Evolutionary conservation across 2,888 invertebrate species (phyloP).

Genomic region (Clunio marinus): DNA sequence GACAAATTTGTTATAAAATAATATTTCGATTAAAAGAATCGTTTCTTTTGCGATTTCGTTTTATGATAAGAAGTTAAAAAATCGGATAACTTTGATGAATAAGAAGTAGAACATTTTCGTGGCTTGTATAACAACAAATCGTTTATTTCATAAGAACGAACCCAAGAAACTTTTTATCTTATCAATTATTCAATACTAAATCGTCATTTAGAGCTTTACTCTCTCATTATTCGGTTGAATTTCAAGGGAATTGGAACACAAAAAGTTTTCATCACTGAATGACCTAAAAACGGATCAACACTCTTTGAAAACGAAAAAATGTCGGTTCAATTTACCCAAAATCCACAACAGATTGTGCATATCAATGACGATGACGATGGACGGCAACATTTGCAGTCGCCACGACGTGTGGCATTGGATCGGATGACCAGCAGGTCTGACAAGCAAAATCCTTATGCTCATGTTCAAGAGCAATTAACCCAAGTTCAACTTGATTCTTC

Average conservation of each 20-base stretch:
- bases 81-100: too few relatives aligned
- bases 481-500: slow-evolving; percentile 30
- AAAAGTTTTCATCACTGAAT: not conserved
- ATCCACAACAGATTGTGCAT: slow-evolving; percentile 28
- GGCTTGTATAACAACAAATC: not conserved
- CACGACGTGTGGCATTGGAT: slow-evolving; percentile 23
- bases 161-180: slow-evolving; percentile 12
- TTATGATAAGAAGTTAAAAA: not conserved
- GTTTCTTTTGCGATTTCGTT: not conserved
- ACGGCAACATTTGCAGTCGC: slow-evolving; percentile 14
- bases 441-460: slow-evolving; percentile 14
- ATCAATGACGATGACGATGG: slow-evolving; percentile 21
- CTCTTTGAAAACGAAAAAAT: slow-evolving; percentile 4
- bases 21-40: not conserved
- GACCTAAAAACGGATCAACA: not conserved
- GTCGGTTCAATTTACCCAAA: slow-evolving; percentile 25
- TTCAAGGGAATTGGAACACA: not conserved
- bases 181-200: slow-evolving; percentile 2
- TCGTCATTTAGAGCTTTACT: not conserved
- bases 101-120: too few relatives aligned
- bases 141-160: not conserved
- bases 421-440: slow-evolving; percentile 36
- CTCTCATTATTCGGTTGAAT: slow-evolving; percentile 1
- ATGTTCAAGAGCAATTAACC: slow-evolving; percentile 33
- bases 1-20: not conserved